Base-by-base conservation (phyloP, 2,888 invertebrate genomes). In the Urechis unicinctus region DNA sequence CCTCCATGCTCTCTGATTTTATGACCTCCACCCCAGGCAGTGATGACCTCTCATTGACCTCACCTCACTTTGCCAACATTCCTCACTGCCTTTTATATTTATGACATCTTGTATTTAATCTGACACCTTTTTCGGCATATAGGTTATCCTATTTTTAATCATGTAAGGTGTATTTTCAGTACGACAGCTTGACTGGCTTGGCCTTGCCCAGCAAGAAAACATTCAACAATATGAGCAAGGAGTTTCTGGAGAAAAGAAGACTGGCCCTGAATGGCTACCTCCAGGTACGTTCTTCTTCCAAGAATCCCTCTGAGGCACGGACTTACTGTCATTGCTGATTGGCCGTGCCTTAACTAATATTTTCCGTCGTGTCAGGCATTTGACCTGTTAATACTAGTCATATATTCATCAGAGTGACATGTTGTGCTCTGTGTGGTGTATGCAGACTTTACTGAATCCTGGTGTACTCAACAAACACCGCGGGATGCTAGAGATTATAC, bases 171-270 rank as follows among this genome's bases (percentile, higher is more conserved):
- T 50, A 53, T 55, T 56, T 61, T 52, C 55, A 91, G 86, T 92
- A 86, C 82, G 86, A 88, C 30, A 87, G 88, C 71, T 78, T 93
- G 25, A 48, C 58, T 2, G 61, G 62, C 17, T 53, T 93, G 31
- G 83, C 86, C 26, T 91, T 94, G 72, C 95, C 95, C 0, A 90
- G 88, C 0, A 96, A 95, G 79, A 92, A 92, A 74, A 88, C 93
- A 48, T 91, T 95, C 77, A 91, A 93, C 72, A 95, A 94, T 73
- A 89, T 91, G 75, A 91, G 91, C 56, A 71, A 78, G 58, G 79
- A 80, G 29, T 82, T 95, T 26, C 79, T 95, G 53, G 94, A 95
- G 74, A 87, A 85, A 67, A 82, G 95, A 22, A 91, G 90, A 82
- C 74, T 74, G 59, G 81, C 80, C 25, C 72, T 93, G 42, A 91